Base-by-base conservation (phyloP, 2,113 vertebrate species). In the Petromus typicus region DNA sequence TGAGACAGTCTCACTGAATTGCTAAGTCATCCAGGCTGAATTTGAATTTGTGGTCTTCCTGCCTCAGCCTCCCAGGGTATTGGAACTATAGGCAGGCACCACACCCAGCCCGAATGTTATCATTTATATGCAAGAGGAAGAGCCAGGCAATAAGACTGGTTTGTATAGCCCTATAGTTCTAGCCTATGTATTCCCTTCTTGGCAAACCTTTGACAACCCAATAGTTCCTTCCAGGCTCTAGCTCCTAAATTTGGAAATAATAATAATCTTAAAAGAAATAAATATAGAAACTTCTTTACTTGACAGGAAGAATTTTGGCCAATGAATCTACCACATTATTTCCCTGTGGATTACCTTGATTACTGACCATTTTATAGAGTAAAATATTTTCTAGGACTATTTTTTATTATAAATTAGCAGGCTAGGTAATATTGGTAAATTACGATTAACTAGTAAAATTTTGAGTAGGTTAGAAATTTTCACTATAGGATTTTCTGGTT, bases 391-490 rank as follows among this genome's bases (percentile, higher is more conserved):
- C 32, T 23, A 88, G 30, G 56, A 6, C 71, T 86, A 73, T 20
- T 43, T 43, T 83, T 9, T 16, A n/a, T 34, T 93, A 90, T 88
- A 69, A 84, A 96, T 67, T 78, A 51, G 54, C 40, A 78, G 43
- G 18, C 75, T 80, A 82, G 23, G 23, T 64, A 89, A 93, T 94
- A 69, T 51, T 91, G 57, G 43, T 71, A 94, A 76, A 79, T 57
- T 66, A 63, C 64, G 56, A 81, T 83, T 91, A 93, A 67, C 40
- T 67, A 67, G 75, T 63, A n/a, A 85, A 81, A 32, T 23, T 82
- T 90, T 94, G 57, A 51, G 8, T 66, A 91, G 86, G 63, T 90
- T 86, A 86, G 25, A 9, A n/a, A 92, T 92, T 92, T 93, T 92
- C 56, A 86, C 32, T 81, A 37, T 69, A 66, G 61, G 95, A 89